A percentile compares a stretch with the other conserved stretches of the same genome.
These are phyloP conservation scores for Ichneumoninae sp. DNA, from an alignment of 2,888 invertebrate genomes.

Conservation along the genomic window DNA sequence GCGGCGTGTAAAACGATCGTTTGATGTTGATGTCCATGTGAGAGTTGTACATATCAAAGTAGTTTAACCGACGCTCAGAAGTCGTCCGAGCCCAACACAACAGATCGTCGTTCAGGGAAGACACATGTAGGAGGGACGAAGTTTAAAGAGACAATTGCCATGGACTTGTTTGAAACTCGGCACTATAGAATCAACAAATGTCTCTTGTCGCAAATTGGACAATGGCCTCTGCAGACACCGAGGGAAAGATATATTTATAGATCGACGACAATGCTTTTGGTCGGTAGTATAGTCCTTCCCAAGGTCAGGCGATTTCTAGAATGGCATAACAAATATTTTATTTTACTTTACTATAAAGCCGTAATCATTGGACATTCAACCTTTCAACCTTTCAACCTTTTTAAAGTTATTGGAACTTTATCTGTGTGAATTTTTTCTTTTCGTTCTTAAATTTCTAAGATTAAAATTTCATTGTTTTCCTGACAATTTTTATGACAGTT, in stretches of 20 bases:
- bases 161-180: conserved; percentile 47
- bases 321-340: background rate
- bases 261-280: conserved; percentile 15
- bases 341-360: background rate
- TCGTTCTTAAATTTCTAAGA: background rate
- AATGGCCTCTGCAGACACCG: conserved; percentile 47
- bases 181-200: conserved; percentile 38
- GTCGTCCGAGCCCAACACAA: too few species aligned
- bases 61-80: too few species aligned
- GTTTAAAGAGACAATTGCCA: background rate
- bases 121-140: background rate
- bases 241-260: conserved; percentile 28
- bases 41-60: too few species aligned
- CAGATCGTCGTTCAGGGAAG: too few species aligned
- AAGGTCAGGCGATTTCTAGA: conserved; percentile 28
- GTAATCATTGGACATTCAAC: too few species aligned
- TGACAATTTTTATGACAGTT: conserved; percentile 23
- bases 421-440: background rate
- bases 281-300: conserved; percentile 43
- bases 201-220: conserved; percentile 34
- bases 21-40: too few species aligned
- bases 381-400: too few species aligned
- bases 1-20: too few species aligned
- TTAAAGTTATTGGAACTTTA: background rate
- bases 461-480: background rate